Base-by-base conservation (phyloP, 2,888 invertebrate genomes). In the Leptinotarsa tumamoca region DNA sequence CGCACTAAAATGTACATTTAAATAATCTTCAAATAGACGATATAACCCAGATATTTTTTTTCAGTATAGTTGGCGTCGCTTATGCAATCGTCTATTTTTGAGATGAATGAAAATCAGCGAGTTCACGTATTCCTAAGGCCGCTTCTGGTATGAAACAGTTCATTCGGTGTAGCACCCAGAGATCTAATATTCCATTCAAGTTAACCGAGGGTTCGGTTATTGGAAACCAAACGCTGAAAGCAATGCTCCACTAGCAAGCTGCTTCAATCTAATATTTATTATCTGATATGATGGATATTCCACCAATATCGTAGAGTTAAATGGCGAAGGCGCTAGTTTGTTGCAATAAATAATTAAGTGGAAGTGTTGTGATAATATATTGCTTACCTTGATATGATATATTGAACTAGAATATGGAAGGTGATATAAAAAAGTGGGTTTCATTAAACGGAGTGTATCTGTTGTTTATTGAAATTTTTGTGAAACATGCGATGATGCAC, bases 221-320 rank as follows among this genome's bases (percentile, higher is more conserved):
- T 52, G 52, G 52, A 52, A 52, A 52, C n/a, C n/a, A 52, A 52
- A 52, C 52, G 52, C n/a, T 52, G 52, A 52, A n/a, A 52, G 52
- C 52, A n/a, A 15, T 52, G 5, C n/a, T 52, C 4, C n/a, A 52
- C 52, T 52, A 52, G n/a, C 52, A 52, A 15, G 52, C n/a, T 52
- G 52, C 52, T 52, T 52, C 4, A n/a, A 52, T 52, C n/a, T 52
- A 52, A 17, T 52, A 52, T 52, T 52, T n/a, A 52, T 43, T 52
- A 52, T 52, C 52, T n/a, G 52, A n/a, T 52, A 52, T 52, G n/a
- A n/a, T 52, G 52, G 52, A 52, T 52, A 52, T 52, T 14, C 3
- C n/a, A 52, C 18, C 21, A 14, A 18, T 21, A 21, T 21, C 10
- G 56, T 21, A 21, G 21, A 4, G 10, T 58, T 58, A 13, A 7